Evolutionary conservation across 2,797 vertebrate genomes (phyloP), one percentile per base, ranked within the genome.

Genomic region (Enteromius treurensis): DNA sequence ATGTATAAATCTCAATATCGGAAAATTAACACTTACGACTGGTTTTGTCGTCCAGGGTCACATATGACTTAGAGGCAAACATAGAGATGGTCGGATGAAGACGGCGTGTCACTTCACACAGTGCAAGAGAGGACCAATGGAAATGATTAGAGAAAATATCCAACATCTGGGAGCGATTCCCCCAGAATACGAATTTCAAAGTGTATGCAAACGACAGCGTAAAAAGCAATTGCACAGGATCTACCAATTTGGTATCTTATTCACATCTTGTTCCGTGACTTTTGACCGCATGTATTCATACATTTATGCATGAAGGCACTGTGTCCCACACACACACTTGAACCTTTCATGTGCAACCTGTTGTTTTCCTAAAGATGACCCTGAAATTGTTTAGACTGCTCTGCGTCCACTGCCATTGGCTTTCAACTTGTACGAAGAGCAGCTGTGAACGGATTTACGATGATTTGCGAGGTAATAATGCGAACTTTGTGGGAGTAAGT

Each of bases 91-190:
- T 49, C 9, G 23, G 40, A 19, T 55, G 90, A 87, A 77, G 70
- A 89, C 91, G 90, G 86, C 87, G 37, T 84, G 88, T 93, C 94
- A 93, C 91, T 89, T 93, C 90, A 87, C 91, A 90, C 90, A 87
- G 91, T 2, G 21, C 13, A 88, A 90, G 90, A 92, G 88, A 81
- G 65, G 45, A 87, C 88, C 88, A 91, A 91, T 94, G 93, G 93
- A 93, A 94, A 91, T 87, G 92, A 95, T 95, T 95, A 94, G 86
- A 84, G 94, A 89, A 94, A 94, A 94, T 94, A 94, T 93, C 93
- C 90, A 81, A 89, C 95, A 94, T 94, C 93, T 96, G 95, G 93
- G 89, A 95, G 90, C 73, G 88, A 95, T 95, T 93, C 88, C 88
- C 89, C 88, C 89, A 89, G 90, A 93, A 92, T 92, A 93, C 81